phyloP scores from a whole-genome alignment of 2,888 invertebrate genomes.

The Leucophenga montana region DNA sequence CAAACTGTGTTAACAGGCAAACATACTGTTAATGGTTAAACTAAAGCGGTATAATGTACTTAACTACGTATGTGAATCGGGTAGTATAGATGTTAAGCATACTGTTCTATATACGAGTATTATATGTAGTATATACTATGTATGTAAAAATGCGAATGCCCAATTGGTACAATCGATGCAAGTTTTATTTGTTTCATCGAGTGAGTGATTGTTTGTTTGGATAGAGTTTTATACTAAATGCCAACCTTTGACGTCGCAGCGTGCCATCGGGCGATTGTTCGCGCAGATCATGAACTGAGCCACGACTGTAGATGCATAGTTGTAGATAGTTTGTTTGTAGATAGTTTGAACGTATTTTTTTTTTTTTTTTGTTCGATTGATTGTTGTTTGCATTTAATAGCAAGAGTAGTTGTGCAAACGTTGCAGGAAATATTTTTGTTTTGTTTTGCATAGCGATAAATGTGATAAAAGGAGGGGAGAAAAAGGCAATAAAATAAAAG shows the following conservation, averaged over 20 bases:
- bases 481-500: slow-evolving; percentile 37
- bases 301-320: slow-evolving; percentile 75
- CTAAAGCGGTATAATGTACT: background rate
- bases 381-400: slow-evolving; percentile 45
- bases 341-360: background rate
- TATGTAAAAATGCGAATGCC: too few species aligned
- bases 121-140: too few species aligned
- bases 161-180: too few species aligned
- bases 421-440: slow-evolving; percentile 51
- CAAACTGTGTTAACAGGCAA: background rate
- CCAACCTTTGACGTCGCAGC: slow-evolving; percentile 85
- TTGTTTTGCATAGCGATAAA: slow-evolving; percentile 54
- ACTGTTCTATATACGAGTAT: too few species aligned
- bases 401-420: slow-evolving; percentile 55
- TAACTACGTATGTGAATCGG: background rate
- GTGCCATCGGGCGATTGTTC: slow-evolving; percentile 83
- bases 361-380: background rate
- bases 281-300: slow-evolving; percentile 83
- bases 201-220: slow-evolving; percentile 29
- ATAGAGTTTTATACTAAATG: slow-evolving; percentile 56
- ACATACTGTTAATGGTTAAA: background rate
- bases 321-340: slow-evolving; percentile 34
- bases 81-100: too few species aligned
- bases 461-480: slow-evolving; percentile 44
- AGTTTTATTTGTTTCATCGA: slow-evolving; percentile 31